Conservation (phyloP, 2,888 invertebrate species). For the Eristalinus aeneus region DNA sequence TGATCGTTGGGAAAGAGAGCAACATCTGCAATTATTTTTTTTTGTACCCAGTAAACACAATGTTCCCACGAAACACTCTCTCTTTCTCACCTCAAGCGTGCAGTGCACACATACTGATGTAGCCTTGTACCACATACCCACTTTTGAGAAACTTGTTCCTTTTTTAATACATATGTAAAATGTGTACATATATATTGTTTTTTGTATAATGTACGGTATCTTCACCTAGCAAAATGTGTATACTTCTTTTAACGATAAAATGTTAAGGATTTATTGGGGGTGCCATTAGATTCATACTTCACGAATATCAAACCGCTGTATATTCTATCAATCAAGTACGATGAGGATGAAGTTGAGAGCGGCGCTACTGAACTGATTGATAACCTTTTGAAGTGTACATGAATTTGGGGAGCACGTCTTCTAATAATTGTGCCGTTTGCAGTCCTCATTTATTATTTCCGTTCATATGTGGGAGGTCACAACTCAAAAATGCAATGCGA, state of each 20-base stretch:
- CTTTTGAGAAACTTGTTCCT: constrained; percentile 34
- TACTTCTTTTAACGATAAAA: neutral
- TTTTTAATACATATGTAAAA: neutral
- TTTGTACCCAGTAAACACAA: neutral
- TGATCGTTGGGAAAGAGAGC: constrained; percentile 10
- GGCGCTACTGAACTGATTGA: neutral
- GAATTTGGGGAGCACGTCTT: neutral
- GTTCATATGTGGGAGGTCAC: too few relatives aligned
- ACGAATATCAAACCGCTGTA: neutral
- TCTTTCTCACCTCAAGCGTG: neutral
- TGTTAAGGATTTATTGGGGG: neutral
- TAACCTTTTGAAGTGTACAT: neutral
- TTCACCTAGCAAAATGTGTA: neutral
- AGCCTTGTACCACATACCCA: constrained; percentile 38
- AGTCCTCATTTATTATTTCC: neutral
- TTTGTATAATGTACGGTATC: neutral
- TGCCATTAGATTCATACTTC: neutral
- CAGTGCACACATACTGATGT: constrained; percentile 20
- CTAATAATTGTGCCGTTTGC: neutral
- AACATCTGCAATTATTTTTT: constrained; percentile 37
- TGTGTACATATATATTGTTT: neutral
- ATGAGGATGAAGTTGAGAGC: neutral
- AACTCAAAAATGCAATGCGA: neutral
- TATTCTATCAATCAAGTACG: neutral
- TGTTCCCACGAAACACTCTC: neutral